Conservation (phyloP, 2,888 invertebrate species). For the Eumerus sabulonum region DNA sequence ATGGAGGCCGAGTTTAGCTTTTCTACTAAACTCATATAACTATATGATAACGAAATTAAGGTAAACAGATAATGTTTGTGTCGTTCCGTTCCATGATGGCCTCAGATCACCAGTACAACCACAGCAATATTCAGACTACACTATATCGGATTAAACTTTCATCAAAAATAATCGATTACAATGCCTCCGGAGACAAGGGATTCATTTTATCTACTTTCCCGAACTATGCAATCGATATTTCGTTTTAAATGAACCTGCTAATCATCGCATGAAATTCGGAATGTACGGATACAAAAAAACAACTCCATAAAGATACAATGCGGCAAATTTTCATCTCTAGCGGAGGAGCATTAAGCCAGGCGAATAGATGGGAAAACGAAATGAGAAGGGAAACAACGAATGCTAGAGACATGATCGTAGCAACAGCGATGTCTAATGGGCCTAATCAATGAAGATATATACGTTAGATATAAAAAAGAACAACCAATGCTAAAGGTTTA, state of each 20-base stretch:
- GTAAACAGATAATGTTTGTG: too few relatives aligned
- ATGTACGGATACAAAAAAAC: too few relatives aligned
- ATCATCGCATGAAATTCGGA: constrained; percentile 18
- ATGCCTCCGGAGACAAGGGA: constrained; percentile 3
- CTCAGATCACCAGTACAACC: too few relatives aligned
- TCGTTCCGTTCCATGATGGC: too few relatives aligned
- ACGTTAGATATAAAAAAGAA: constrained; percentile 15
- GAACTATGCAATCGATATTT: constrained; percentile 10
- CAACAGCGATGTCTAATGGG: constrained; percentile 28
- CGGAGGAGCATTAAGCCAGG: not conserved
- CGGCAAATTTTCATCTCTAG: constrained; percentile 32
- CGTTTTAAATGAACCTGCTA: constrained; percentile 13
- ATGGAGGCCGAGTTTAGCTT: too few relatives aligned
- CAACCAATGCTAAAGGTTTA: constrained; percentile 13
- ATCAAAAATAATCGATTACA: too few relatives aligned
- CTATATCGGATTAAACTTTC: too few relatives aligned
- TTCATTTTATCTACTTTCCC: constrained; percentile 17
- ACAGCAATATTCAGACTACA: too few relatives aligned
- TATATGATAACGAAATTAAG: too few relatives aligned
- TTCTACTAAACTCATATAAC: too few relatives aligned
- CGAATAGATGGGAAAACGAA: not conserved
- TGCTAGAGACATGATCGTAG: not conserved
- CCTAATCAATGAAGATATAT: constrained; percentile 31
- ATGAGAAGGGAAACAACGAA: constrained; percentile 13
- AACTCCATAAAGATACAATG: constrained; percentile 22